phyloP scores from a whole-genome alignment of 2,888 invertebrate genomes.

The Synanthedon tipuliformis region DNA sequence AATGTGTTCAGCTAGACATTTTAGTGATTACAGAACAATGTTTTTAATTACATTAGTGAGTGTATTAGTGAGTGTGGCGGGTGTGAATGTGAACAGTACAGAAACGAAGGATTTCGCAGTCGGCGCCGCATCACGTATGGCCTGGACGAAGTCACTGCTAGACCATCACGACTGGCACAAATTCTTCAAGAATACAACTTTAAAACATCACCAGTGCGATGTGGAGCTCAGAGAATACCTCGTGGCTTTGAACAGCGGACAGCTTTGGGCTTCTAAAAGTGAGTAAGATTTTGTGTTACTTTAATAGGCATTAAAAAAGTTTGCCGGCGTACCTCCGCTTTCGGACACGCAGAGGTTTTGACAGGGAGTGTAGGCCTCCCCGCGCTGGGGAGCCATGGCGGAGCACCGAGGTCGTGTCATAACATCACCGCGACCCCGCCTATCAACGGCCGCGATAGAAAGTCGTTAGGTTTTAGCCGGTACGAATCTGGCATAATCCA shows the following conservation, averaged over 20 bases:
- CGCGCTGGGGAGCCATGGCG: too few relatives aligned
- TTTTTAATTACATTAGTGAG: slow-evolving; percentile 29
- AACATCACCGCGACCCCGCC: too few relatives aligned
- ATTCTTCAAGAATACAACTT: slow-evolving; percentile 51
- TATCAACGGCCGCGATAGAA: too few relatives aligned
- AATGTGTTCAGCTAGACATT: not conserved
- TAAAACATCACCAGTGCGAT: slow-evolving; percentile 55
- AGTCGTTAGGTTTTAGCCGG: too few relatives aligned
- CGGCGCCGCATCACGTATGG: slow-evolving; percentile 56
- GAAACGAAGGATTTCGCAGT: slow-evolving; percentile 11
- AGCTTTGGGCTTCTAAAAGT: slow-evolving; percentile 85
- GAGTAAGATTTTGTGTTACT: slow-evolving; percentile 39
- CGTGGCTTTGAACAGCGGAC: slow-evolving; percentile 73
- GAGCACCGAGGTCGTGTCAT: too few relatives aligned
- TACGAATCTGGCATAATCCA: too few relatives aligned
- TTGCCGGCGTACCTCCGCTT: too few relatives aligned
- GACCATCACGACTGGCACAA: slow-evolving; percentile 73
- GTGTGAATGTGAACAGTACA: slow-evolving; percentile 44
- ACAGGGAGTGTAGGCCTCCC: too few relatives aligned
- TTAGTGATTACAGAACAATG: slow-evolving; percentile 27
- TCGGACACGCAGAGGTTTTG: too few relatives aligned
- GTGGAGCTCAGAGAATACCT: slow-evolving; percentile 67
- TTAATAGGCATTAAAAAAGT: too few relatives aligned
- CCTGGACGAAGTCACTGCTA: slow-evolving; percentile 75
- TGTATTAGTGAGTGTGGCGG: slow-evolving; percentile 54